Evolutionary conservation across 2,888 invertebrate genomes (phyloP).

Genomic region (Drosophila siamana): DNA sequence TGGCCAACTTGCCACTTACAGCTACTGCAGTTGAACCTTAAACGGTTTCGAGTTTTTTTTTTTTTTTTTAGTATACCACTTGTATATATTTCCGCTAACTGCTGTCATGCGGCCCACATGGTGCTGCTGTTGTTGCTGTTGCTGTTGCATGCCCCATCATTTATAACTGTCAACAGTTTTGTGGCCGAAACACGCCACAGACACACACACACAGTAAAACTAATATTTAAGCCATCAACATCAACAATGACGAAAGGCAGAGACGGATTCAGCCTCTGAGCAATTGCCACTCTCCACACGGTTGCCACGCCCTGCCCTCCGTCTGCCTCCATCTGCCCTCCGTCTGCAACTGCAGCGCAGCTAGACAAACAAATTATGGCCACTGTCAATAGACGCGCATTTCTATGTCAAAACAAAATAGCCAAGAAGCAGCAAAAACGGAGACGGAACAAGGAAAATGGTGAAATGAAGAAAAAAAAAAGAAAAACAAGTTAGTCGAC

Average conservation of each 20-base stretch:
- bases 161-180: constrained; percentile 82
- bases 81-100: constrained; percentile 35
- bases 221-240: constrained; percentile 79
- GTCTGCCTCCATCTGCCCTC: constrained; percentile 2
- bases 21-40: constrained; percentile 43
- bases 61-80: background rate
- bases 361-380: constrained; percentile 82
- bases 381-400: constrained; percentile 81
- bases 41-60: constrained; percentile 16
- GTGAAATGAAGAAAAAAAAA: constrained; percentile 9
- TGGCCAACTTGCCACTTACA: constrained; percentile 44
- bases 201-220: constrained; percentile 48
- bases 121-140: background rate
- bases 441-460: constrained; percentile 15
- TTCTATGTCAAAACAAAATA: constrained; percentile 69
- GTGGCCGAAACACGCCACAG: constrained; percentile 54
- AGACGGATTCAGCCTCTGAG: constrained; percentile 38
- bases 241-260: constrained; percentile 58
- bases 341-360: constrained; percentile 29
- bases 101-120: constrained; percentile 39
- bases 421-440: constrained; percentile 37
- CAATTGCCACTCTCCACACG: constrained; percentile 53
- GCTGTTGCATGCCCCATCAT: constrained; percentile 64
- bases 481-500: constrained; percentile 27
- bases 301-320: background rate